A percentile compares a stretch with the other conserved stretches of the same genome.
Conservation (phyloP, 2,888 invertebrate species). For the Nephrocerus scutellatus region DNA sequence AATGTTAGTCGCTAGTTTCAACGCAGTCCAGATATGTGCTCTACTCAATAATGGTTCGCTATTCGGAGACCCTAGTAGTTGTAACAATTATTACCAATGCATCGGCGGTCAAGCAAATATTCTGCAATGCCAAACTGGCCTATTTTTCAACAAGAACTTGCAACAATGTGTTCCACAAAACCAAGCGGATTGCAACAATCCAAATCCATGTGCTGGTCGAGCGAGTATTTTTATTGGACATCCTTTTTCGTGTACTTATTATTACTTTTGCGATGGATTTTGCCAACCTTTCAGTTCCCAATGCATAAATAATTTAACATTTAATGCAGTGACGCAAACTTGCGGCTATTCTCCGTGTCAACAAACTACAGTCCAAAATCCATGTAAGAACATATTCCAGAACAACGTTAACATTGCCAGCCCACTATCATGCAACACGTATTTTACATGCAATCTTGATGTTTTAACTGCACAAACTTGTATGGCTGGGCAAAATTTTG, state of each 20-base stretch:
- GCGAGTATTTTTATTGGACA: slow-evolving; percentile 24
- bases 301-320: slow-evolving; percentile 28
- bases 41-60: no score
- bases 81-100: slow-evolving; percentile 27
- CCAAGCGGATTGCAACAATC: slow-evolving; percentile 17
- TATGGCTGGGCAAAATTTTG: no score
- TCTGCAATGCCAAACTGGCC: slow-evolving; percentile 18
- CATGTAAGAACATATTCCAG: slow-evolving; percentile 13
- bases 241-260: slow-evolving; percentile 25
- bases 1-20: no score
- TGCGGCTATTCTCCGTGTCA: no score
- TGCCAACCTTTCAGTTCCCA: slow-evolving; percentile 17
- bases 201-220: slow-evolving; percentile 22
- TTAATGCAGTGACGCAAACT: slow-evolving; percentile 22
- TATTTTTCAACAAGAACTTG: slow-evolving; percentile 25
- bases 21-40: no score
- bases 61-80: slow-evolving; percentile 20
- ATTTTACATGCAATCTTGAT: no score
- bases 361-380: no score
- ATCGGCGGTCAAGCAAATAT: slow-evolving; percentile 17
- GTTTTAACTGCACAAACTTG: no score
- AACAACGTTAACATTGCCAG: slow-evolving; percentile 14
- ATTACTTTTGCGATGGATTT: slow-evolving; percentile 25
- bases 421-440: no score
- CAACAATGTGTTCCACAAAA: slow-evolving; percentile 23